Percentiles rank a stretch among this genome's conserved stretches.
Evolutionary conservation across 2,797 vertebrate species (phyloP).

Genomic region (Scomberomorus guttatus): DNA sequence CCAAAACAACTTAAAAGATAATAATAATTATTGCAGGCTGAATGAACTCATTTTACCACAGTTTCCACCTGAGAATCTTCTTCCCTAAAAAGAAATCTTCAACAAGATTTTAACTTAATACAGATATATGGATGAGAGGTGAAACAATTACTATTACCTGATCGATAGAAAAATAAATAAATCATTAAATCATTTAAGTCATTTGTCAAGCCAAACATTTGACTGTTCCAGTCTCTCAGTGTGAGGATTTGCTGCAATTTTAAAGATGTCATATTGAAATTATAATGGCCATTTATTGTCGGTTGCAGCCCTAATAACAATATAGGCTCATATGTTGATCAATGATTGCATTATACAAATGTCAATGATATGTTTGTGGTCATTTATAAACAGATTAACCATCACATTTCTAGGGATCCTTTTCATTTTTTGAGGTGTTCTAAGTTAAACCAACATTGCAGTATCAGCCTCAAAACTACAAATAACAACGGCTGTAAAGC

Average conservation of each 20-base stretch:
- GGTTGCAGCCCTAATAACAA: not conserved
- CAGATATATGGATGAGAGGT: not conserved
- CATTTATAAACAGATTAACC: not conserved
- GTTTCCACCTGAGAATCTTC: not conserved
- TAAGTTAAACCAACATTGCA: not conserved
- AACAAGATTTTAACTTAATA: not conserved
- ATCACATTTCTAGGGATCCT: not conserved
- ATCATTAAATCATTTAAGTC: no score
- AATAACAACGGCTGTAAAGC: not conserved
- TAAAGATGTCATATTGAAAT: no score
- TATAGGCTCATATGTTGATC: no score
- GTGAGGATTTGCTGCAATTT: no score
- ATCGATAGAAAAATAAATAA: no score
- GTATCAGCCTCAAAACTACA: not conserved
- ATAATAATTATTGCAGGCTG: not conserved
- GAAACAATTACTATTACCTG: no score
- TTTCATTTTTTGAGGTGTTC: not conserved
- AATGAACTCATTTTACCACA: not conserved
- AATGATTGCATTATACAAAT: no score
- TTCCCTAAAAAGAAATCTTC: no score
- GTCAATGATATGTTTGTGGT: not conserved
- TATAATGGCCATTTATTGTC: no score
- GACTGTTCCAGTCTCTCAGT: not conserved
- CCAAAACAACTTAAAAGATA: no score
- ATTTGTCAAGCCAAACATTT: no score